Evolutionary conservation across 2,888 invertebrate genomes (phyloP).

Genomic region (Orthosia cruda): DNA sequence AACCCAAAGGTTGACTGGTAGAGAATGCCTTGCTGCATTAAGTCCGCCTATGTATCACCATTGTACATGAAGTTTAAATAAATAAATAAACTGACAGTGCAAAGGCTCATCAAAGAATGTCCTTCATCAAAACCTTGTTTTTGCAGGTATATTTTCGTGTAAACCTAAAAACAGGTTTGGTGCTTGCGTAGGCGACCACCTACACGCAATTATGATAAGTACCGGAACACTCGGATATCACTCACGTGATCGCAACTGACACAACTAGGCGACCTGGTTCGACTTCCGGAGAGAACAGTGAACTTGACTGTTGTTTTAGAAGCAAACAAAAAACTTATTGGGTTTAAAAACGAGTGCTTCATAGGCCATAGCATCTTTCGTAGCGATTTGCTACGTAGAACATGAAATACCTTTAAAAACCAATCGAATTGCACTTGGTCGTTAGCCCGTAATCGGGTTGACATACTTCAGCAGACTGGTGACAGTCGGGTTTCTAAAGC

Average conservation of each 20-base stretch:
- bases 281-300: not conserved
- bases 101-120: not conserved
- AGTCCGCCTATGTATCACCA: too few relatives aligned
- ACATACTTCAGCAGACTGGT: too few relatives aligned
- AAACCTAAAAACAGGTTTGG: constrained; percentile 11
- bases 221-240: constrained; percentile 20
- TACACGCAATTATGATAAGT: constrained; percentile 41
- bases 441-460: too few relatives aligned
- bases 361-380: not conserved
- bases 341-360: not conserved
- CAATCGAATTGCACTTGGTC: not conserved
- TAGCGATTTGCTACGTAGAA: not conserved
- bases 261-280: constrained; percentile 25
- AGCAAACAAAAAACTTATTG: not conserved
- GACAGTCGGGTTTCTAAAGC: too few relatives aligned
- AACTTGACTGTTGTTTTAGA: not conserved
- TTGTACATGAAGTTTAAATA: too few relatives aligned
- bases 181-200: constrained; percentile 10
- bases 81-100: not conserved
- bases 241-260: constrained; percentile 1
- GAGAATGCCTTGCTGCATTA: too few relatives aligned
- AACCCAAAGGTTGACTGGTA: too few relatives aligned
- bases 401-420: not conserved
- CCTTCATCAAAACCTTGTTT: not conserved
- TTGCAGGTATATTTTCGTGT: not conserved